Conservation (phyloP, 2,888 invertebrate species). For the Bugulina stolonifera region DNA sequence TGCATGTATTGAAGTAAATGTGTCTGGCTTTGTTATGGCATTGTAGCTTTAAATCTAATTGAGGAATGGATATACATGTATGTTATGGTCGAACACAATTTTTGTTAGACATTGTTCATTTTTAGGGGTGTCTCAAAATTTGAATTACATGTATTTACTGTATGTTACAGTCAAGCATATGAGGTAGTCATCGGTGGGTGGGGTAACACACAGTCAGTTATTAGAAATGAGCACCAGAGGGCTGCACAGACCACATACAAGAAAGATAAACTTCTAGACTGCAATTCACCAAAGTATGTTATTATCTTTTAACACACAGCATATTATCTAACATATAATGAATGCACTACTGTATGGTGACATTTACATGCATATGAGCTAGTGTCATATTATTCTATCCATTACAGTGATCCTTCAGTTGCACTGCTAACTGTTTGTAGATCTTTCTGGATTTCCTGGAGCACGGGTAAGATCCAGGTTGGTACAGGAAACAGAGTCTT, state of each 20-base stretch:
- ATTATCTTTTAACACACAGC: neutral
- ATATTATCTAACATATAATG: neutral
- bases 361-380: neutral
- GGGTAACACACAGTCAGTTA: constrained; percentile 18
- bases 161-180: constrained; percentile 18
- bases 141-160: too few relatives aligned
- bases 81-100: too few relatives aligned
- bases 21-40: too few relatives aligned
- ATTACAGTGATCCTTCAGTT: neutral
- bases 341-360: neutral
- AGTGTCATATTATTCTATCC: neutral
- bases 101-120: too few relatives aligned
- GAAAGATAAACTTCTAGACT: neutral
- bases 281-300: constrained; percentile 6
- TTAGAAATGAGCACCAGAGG: constrained; percentile 12
- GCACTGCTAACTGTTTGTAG: neutral
- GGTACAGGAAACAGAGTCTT: constrained; percentile 8
- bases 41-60: too few relatives aligned
- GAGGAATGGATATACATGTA: too few relatives aligned
- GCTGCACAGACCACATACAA: neutral
- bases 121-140: too few relatives aligned
- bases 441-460: constrained; percentile 24
- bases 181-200: constrained; percentile 24
- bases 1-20: too few relatives aligned
- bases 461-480: constrained; percentile 19